Evolutionary conservation across 2,797 vertebrate genomes (phyloP).

Genomic region (Sebastes steindachneri): DNA sequence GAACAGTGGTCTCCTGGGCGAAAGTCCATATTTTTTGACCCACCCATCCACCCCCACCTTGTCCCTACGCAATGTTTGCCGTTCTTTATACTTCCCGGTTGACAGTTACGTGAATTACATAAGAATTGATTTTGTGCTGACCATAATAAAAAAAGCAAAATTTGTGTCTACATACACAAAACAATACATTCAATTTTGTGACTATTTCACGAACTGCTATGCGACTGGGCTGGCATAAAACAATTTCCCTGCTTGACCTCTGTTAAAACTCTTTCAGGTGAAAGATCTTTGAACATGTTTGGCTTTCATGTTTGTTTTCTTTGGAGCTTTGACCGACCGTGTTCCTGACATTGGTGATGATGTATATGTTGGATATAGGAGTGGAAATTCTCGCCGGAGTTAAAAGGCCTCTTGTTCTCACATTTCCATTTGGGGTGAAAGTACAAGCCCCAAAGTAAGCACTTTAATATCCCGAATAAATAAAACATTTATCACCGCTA

Average conservation of each 20-base stretch:
- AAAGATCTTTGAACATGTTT: slow-evolving; percentile 33
- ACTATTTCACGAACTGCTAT: too few species aligned
- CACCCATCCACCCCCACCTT: too few species aligned
- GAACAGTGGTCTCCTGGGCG: too few species aligned
- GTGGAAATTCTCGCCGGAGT: slow-evolving; percentile 49
- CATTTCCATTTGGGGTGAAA: slow-evolving; percentile 58
- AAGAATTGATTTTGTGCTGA: too few species aligned
- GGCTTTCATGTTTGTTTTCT: slow-evolving; percentile 57
- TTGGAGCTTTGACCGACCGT: slow-evolving; percentile 48
- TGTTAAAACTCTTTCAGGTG: slow-evolving; percentile 11
- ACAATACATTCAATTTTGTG: too few species aligned
- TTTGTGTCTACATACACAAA: too few species aligned
- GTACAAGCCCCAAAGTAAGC: slow-evolving; percentile 47
- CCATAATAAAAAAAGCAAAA: too few species aligned
- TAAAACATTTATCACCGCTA: slow-evolving; percentile 71
- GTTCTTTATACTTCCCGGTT: too few species aligned
- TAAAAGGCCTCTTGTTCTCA: slow-evolving; percentile 56
- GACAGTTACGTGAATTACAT: too few species aligned
- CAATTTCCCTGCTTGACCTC: not conserved
- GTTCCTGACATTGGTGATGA: slow-evolving; percentile 52
- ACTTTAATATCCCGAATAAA: slow-evolving; percentile 69
- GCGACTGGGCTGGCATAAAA: not conserved
- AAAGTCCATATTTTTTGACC: too few species aligned
- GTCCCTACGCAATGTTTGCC: too few species aligned
- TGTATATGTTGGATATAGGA: slow-evolving; percentile 40